Percentiles rank a stretch among this genome's conserved stretches.
phyloP scores from a whole-genome alignment of 1,140 invertebrate genomes.

The Battus philenor region DNA sequence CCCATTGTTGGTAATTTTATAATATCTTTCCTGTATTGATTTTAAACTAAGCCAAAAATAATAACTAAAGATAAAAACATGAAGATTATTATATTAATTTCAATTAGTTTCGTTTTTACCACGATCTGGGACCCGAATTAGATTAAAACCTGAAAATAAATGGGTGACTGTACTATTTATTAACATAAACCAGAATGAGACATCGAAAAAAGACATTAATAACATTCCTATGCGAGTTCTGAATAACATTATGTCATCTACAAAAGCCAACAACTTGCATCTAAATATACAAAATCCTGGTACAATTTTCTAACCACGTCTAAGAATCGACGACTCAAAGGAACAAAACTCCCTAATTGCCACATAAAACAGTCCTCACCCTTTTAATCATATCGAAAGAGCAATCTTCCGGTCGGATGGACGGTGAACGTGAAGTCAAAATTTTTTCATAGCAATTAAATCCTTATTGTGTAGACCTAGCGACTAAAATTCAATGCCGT shows the following conservation, averaged over 20 bases:
- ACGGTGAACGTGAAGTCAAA: slow-evolving; percentile 28
- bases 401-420: slow-evolving; percentile 67
- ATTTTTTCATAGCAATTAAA: slow-evolving; percentile 21
- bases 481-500: slow-evolving; percentile 21
- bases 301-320: slow-evolving; percentile 7
- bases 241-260: slow-evolving; percentile 12
- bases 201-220: slow-evolving; percentile 2
- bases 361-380: slow-evolving; percentile 71
- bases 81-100: too few species aligned
- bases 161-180: too few species aligned
- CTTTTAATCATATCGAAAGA: slow-evolving; percentile 74
- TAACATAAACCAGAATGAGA: too few species aligned
- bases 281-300: slow-evolving; percentile 7
- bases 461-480: slow-evolving; percentile 24
- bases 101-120: too few species aligned
- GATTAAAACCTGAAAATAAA: too few species aligned
- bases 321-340: slow-evolving; percentile 35
- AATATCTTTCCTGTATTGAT: too few species aligned
- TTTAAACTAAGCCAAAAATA: too few species aligned
- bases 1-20: too few species aligned
- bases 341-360: slow-evolving; percentile 62
- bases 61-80: too few species aligned
- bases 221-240: slow-evolving; percentile 1
- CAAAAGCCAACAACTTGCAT: not conserved
- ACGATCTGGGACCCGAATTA: too few species aligned